Percentiles rank a stretch among this genome's conserved stretches.
Evolutionary conservation across 2,797 vertebrate species (phyloP).

Genomic region (Strix occidentalis): DNA sequence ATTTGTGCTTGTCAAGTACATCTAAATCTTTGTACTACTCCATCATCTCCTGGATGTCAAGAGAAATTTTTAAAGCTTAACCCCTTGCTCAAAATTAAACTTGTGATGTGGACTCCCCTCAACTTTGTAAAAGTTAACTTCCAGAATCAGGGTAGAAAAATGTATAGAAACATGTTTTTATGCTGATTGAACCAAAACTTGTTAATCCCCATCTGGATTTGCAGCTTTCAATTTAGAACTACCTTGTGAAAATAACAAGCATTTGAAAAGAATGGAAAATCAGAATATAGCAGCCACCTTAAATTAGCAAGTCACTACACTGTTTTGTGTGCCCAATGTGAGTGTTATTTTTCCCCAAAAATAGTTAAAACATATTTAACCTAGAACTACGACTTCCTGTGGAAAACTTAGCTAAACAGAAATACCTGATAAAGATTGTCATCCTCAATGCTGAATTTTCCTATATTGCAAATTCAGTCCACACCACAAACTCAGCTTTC

Average conservation of each 20-base stretch:
- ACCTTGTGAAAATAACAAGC: neutral
- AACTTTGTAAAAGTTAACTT: neutral
- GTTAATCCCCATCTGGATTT: neutral
- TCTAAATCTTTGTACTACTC: neutral
- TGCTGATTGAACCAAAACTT: neutral
- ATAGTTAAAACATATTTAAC: neutral
- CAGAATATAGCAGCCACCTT: neutral
- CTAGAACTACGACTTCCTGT: neutral
- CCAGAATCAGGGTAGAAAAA: neutral
- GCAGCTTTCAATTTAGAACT: neutral
- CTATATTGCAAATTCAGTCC: neutral
- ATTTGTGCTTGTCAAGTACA: neutral
- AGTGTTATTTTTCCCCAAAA: neutral
- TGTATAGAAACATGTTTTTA: neutral
- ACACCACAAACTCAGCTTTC: neutral
- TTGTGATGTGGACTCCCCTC: neutral
- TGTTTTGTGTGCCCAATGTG: neutral
- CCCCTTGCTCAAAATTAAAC: neutral
- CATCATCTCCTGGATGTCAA: neutral
- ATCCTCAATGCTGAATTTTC: neutral
- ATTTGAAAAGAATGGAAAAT: neutral
- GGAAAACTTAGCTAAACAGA: neutral
- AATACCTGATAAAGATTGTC: neutral
- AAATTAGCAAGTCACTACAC: neutral
- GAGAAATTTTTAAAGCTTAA: neutral